phyloP scores from a whole-genome alignment of 2,113 vertebrate genomes.

The Nipponia nippon region DNA sequence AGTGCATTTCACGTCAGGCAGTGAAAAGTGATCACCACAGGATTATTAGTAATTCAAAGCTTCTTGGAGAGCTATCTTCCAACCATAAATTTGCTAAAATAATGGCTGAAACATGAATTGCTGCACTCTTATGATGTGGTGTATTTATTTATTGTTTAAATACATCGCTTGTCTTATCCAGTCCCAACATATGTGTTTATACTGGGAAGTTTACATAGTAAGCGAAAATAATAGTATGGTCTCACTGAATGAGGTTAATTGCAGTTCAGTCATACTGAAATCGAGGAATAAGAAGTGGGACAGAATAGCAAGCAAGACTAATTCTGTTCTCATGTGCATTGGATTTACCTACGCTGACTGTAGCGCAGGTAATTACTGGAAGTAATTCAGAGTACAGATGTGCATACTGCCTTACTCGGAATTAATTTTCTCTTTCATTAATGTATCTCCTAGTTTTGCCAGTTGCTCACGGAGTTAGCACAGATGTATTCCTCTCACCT shows the following conservation, averaged over 20 bases:
- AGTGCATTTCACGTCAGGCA: not conserved
- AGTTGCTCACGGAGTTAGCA: not conserved
- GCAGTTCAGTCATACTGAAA: not conserved
- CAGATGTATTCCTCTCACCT: not conserved
- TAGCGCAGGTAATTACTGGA: not conserved
- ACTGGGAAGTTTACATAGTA: not conserved
- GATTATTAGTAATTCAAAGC: not conserved
- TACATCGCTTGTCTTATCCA: not conserved
- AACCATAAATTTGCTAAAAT: not conserved
- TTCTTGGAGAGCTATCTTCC: not conserved
- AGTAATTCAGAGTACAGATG: not conserved
- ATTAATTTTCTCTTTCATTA: not conserved
- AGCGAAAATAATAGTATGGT: conserved; percentile 10
- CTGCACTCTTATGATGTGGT: not conserved
- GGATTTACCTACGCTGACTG: not conserved
- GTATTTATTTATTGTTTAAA: conserved; percentile 11
- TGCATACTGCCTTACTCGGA: not conserved
- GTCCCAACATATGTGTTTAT: conserved; percentile 22
- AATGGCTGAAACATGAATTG: not conserved
- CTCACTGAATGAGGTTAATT: conserved; percentile 41
- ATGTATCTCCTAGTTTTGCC: not conserved
- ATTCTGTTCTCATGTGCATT: not conserved
- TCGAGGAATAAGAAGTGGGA: not conserved
- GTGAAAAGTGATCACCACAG: not conserved
- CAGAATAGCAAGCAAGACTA: not conserved